Conservation (phyloP, 92 coral and sea anemone species). For the Muricea muricata region DNA sequence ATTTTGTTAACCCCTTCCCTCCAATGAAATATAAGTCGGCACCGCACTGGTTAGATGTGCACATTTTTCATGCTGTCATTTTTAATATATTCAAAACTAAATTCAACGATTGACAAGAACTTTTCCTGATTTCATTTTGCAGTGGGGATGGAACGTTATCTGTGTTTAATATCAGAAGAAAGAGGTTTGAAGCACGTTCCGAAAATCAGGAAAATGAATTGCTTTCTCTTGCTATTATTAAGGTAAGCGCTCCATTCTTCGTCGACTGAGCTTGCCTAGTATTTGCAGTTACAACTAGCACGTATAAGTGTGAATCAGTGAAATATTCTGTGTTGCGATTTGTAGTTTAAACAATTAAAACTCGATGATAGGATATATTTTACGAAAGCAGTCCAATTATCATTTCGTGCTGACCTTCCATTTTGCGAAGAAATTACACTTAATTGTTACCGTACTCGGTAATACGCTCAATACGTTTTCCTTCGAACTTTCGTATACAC, state of each 20-base stretch:
- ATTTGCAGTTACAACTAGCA: too few species aligned
- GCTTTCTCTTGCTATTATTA: slow-evolving; percentile 83
- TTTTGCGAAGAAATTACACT: too few species aligned
- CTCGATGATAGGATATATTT: too few species aligned
- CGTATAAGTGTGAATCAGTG: not conserved
- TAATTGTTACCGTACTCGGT: too few species aligned
- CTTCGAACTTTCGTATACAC: too few species aligned
- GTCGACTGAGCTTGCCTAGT: too few species aligned
- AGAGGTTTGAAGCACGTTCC: slow-evolving; percentile 84
- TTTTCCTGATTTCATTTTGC: not conserved
- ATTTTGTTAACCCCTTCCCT: not conserved
- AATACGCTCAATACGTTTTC: too few species aligned
- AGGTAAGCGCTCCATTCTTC: slow-evolving; percentile 56
- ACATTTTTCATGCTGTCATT: not conserved
- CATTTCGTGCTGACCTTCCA: too few species aligned
- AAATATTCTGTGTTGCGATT: not conserved
- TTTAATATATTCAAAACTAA: not conserved
- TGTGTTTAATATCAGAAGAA: slow-evolving; percentile 82
- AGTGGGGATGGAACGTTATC: slow-evolving; percentile 98
- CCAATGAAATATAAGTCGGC: not conserved
- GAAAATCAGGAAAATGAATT: slow-evolving; percentile 95
- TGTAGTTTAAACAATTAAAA: too few species aligned
- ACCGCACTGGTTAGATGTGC: not conserved
- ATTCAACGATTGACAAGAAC: not conserved
- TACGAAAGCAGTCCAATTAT: too few species aligned